phyloP scores from a whole-genome alignment of 2,113 vertebrate species.

The Nettapus auritus region DNA sequence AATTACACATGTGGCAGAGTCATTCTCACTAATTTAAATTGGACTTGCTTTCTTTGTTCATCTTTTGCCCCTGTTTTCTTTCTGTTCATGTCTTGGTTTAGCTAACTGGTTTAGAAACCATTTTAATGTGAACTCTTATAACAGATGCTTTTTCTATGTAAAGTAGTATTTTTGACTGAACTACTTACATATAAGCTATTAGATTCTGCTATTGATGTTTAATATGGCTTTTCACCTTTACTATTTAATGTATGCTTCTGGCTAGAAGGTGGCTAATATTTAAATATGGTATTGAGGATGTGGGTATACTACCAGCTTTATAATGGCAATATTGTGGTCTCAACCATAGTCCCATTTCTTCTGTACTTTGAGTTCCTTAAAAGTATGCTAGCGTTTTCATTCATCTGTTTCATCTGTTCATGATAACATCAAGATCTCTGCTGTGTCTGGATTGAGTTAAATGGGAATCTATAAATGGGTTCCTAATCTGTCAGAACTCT shows the following conservation, averaged over 20 bases:
- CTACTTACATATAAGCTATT: background rate
- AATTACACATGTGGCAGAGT: background rate
- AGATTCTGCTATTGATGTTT: background rate
- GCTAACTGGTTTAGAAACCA: background rate
- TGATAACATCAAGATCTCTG: background rate
- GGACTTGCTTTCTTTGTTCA: background rate
- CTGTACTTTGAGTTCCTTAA: background rate
- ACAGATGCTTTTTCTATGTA: background rate
- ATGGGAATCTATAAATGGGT: background rate
- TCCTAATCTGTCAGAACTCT: background rate
- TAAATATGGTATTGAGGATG: background rate
- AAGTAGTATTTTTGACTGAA: background rate
- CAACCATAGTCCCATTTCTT: background rate
- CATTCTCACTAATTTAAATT: background rate
- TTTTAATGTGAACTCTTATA: background rate
- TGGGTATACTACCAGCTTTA: background rate
- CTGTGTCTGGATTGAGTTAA: rapidly evolving
- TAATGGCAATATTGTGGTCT: background rate
- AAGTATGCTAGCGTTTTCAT: background rate
- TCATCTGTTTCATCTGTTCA: background rate
- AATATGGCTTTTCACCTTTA: background rate
- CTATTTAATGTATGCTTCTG: background rate
- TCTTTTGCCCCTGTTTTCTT: background rate
- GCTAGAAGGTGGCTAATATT: background rate
- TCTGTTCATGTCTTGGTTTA: background rate